These are phyloP conservation scores for Nerophis ophidion DNA, from an alignment of 2,113 vertebrate genomes.

Conservation along the genomic window DNA sequence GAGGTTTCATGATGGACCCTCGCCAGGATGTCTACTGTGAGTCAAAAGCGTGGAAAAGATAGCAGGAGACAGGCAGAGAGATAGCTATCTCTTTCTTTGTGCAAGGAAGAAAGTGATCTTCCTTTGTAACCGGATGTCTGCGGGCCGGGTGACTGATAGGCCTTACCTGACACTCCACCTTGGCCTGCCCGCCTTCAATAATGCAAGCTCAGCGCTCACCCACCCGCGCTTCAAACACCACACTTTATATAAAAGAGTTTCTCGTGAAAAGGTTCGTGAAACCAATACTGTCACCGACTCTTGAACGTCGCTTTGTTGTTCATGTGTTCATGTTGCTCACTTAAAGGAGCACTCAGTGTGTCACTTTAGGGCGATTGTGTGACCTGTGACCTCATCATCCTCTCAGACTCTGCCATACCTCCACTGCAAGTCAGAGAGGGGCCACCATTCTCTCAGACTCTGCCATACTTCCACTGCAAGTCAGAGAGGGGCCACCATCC, in stretches of 20 bases:
- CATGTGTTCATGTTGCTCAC: slow-evolving; percentile 5
- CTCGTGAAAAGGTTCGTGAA: slow-evolving; percentile 64
- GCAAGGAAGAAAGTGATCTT: slow-evolving; percentile 38
- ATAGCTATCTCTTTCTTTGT: neutral
- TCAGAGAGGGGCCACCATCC: no score
- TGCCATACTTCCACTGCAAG: no score
- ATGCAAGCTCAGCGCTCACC: slow-evolving; percentile 73
- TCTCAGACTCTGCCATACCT: no score
- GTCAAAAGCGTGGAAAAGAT: neutral
- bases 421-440: no score
- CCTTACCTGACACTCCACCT: slow-evolving; percentile 54
- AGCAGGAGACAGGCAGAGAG: neutral
- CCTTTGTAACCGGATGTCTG: slow-evolving; percentile 64
- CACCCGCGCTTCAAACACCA: slow-evolving; percentile 62
- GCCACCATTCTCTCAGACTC: no score
- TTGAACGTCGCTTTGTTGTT: neutral
- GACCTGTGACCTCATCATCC: slow-evolving; percentile 49
- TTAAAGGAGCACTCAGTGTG: slow-evolving; percentile 11
- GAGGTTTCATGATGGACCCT: no score
- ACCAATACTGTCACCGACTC: neutral
- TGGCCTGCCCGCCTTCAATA: slow-evolving; percentile 83
- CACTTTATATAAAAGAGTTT: slow-evolving; percentile 1
- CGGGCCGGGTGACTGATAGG: slow-evolving; percentile 47
- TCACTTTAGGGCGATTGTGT: slow-evolving; percentile 23
- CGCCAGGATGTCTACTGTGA: no score